phyloP scores from a whole-genome alignment of 2,888 invertebrate genomes.

The Tetranychus truncatus region DNA sequence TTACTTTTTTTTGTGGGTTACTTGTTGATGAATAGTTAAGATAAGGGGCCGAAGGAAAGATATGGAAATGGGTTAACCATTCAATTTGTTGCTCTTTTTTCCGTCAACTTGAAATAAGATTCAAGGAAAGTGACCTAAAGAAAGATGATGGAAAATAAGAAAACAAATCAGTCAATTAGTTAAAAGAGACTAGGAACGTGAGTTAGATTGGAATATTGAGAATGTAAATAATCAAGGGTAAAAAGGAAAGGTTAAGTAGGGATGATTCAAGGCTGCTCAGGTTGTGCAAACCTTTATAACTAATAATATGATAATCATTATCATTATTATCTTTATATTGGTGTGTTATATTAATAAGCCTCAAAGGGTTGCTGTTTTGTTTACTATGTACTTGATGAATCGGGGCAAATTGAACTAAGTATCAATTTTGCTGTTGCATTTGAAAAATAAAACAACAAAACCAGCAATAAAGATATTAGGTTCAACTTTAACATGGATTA shows the following conservation, averaged over 20 bases:
- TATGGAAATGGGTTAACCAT: not conserved
- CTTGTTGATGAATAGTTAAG: not conserved
- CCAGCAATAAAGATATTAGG: too few species aligned
- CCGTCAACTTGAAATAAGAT: not conserved
- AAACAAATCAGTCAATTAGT: slow-evolving; percentile 6
- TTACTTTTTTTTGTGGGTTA: not conserved
- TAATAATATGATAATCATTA: too few species aligned
- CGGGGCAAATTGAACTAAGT: too few species aligned
- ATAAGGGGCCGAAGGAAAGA: not conserved
- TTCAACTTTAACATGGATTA: too few species aligned
- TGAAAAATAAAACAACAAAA: too few species aligned
- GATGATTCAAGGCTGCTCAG: not conserved
- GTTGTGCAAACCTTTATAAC: not conserved
- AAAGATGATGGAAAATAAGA: not conserved
- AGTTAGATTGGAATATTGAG: not conserved
- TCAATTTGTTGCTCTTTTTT: not conserved
- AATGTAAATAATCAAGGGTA: not conserved
- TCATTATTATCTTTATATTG: too few species aligned
- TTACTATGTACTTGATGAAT: too few species aligned
- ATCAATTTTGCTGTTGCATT: too few species aligned
- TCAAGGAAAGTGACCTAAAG: not conserved
- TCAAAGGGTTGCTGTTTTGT: too few species aligned
- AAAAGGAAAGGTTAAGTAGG: not conserved
- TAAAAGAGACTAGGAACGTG: not conserved
- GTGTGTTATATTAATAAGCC: too few species aligned